Base-by-base conservation (phyloP, 2,113 vertebrate species). In the Thinocorus orbignyianus region DNA sequence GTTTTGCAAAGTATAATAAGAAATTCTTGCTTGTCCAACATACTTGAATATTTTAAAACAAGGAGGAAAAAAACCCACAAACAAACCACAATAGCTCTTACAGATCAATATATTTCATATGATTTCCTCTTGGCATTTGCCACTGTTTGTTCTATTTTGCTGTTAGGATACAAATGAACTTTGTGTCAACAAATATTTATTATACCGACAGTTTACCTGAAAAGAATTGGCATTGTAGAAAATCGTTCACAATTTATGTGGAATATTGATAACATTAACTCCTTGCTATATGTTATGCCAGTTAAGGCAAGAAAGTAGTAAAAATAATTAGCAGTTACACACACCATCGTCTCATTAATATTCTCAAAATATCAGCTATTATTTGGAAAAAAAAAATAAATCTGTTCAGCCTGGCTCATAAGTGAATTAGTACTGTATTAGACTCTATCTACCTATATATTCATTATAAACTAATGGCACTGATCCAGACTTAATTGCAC, bases 401-500 rank as follows among this genome's bases (percentile, higher is more conserved):
- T 12, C 55, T 83, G 25, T 93, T 68, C 8, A 91, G 35, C 49
- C 42, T 69, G 31, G 48, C 18, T 97, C 23, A 2, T 41, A 73
- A 95, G 54, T 91, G 42, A 77, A 62, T 74, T 61, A 91, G 61
- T 44, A 85, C 31, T 81, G 12, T 71, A 95, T 93, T 97, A 81
- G 88, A 70, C 83, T 85, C 70, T 91, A 88, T n/a, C 84, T 66
- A 88, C 74, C 46, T 55, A 88, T 84, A 87, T 61, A 91, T 93
- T 92, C 86, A 95, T 97, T 95, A 96, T 78, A 76, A 95, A 94
- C 44, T 74, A 93, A 91, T 97, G 90, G 76, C 81, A 98, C 48
- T 74, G 65, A 93, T 96, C 76, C 78, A 97, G 79, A 72, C 76
- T 95, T 97, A 85, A 94, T 52, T 94, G 55, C 42, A 81, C 24